phyloP scores from a whole-genome alignment of 2,888 invertebrate genomes.

The Drosophila buzzatii region DNA sequence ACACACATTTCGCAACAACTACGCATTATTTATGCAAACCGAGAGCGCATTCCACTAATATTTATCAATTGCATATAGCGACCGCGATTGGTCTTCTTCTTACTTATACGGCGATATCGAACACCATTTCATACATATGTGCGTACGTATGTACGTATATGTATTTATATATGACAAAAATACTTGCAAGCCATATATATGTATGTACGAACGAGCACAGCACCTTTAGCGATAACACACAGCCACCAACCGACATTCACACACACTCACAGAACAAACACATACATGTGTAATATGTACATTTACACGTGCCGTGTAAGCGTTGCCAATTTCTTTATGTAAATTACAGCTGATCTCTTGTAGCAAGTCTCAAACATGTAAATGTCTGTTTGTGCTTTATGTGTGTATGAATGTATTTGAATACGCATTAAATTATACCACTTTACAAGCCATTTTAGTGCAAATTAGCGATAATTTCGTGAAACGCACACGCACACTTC shows the following conservation, averaged over 20 bases:
- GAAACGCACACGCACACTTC: constrained; percentile 70
- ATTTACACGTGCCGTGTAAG: constrained; percentile 63
- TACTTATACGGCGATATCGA: constrained; percentile 22
- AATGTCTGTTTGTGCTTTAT: background rate
- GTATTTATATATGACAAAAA: constrained; percentile 19
- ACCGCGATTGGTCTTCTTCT: constrained; percentile 20
- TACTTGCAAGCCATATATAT: constrained; percentile 9
- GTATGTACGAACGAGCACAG: constrained; percentile 13
- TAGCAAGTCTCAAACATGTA: constrained; percentile 17
- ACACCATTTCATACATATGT: constrained; percentile 28
- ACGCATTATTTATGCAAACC: constrained; percentile 60
- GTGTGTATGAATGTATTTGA: constrained; percentile 22
- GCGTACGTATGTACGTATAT: background rate
- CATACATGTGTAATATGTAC: constrained; percentile 26
- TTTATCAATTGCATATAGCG: constrained; percentile 39
- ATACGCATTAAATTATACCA: constrained; percentile 58
- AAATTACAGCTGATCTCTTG: constrained; percentile 69
- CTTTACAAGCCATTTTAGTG: constrained; percentile 64
- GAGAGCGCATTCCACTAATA: constrained; percentile 34
- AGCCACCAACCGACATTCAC: background rate
- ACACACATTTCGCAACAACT: constrained; percentile 73
- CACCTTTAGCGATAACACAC: constrained; percentile 53
- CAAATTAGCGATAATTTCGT: constrained; percentile 73
- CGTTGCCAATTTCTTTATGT: constrained; percentile 66
- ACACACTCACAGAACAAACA: constrained; percentile 13